Conservation (phyloP, 2,888 invertebrate species). For the Caenorhabditis doughertyi region DNA sequence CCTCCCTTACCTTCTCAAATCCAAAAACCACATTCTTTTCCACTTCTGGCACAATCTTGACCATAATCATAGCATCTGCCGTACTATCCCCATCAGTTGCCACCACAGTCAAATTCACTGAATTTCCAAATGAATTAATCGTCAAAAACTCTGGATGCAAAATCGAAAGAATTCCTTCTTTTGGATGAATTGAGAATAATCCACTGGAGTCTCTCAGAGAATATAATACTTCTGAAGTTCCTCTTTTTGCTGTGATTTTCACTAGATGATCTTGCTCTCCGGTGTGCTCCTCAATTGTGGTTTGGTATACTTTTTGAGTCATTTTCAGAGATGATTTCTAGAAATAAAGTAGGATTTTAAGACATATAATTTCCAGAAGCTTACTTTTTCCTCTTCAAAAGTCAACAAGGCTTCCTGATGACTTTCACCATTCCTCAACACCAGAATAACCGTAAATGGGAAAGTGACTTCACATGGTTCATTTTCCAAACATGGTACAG, state of each 20-base stretch:
- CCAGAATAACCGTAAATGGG: slow-evolving; percentile 49
- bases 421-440: slow-evolving; percentile 41
- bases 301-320: slow-evolving; percentile 49
- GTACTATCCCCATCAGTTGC: slow-evolving; percentile 56
- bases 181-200: slow-evolving; percentile 70
- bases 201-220: slow-evolving; percentile 65
- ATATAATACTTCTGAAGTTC: slow-evolving; percentile 53
- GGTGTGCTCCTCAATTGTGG: slow-evolving; percentile 59
- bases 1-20: slow-evolving; percentile 39
- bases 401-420: slow-evolving; percentile 40
- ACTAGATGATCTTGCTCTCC: slow-evolving; percentile 58
- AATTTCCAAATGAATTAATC: slow-evolving; percentile 55
- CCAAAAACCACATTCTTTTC: slow-evolving; percentile 54
- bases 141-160: slow-evolving; percentile 69
- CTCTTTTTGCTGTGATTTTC: slow-evolving; percentile 55
- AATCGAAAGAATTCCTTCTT: slow-evolving; percentile 67
- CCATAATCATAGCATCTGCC: slow-evolving; percentile 27
- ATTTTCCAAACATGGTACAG: slow-evolving; percentile 49
- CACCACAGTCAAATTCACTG: slow-evolving; percentile 61
- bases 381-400: slow-evolving; percentile 55
- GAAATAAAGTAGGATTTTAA: neutral
- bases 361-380: too few relatives aligned
- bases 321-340: slow-evolving; percentile 56
- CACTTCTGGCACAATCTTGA: slow-evolving; percentile 45
- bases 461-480: slow-evolving; percentile 42